Conservation (phyloP, 2,797 vertebrate genomes). For the Myotis pilosus region DNA sequence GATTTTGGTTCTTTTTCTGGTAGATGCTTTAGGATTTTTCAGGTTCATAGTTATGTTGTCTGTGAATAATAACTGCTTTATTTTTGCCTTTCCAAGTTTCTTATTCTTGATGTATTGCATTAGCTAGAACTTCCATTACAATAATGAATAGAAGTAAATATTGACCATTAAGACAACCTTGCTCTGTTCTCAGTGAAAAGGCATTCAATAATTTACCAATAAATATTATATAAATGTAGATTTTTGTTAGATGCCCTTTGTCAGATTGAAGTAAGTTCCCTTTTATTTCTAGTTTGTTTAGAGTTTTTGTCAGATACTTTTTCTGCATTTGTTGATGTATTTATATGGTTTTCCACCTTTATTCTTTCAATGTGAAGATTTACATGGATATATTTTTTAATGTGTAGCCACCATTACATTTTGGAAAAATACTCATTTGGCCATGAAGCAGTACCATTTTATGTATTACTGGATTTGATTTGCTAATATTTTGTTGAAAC, state of each 20-base stretch:
- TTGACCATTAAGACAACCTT: constrained; percentile 7
- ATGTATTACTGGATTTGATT: not conserved
- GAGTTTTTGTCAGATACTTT: not conserved
- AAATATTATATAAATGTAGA: not conserved
- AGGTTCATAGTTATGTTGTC: constrained; percentile 26
- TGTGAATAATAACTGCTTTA: not conserved
- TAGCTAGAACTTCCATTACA: not conserved
- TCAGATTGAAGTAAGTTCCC: not conserved
- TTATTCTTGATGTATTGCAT: constrained; percentile 8
- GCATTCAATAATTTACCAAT: not conserved
- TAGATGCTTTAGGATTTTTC: not conserved
- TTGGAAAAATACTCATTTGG: constrained; percentile 37
- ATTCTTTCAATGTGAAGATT: not conserved
- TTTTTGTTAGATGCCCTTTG: not conserved
- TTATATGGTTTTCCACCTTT: not conserved
- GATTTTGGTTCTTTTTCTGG: not conserved
- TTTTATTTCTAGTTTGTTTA: not conserved
- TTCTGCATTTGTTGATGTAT: not conserved
- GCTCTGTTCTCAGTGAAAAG: constrained; percentile 20
- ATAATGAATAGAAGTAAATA: not conserved
- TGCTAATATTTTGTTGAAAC: constrained; percentile 38
- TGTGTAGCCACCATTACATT: constrained; percentile 13
- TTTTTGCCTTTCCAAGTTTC: not conserved
- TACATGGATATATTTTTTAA: not conserved
- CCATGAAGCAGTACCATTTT: constrained; percentile 2